These are phyloP conservation scores for Ichneumon xanthorius DNA, from an alignment of 2,888 invertebrate genomes.

Conservation along the genomic window DNA sequence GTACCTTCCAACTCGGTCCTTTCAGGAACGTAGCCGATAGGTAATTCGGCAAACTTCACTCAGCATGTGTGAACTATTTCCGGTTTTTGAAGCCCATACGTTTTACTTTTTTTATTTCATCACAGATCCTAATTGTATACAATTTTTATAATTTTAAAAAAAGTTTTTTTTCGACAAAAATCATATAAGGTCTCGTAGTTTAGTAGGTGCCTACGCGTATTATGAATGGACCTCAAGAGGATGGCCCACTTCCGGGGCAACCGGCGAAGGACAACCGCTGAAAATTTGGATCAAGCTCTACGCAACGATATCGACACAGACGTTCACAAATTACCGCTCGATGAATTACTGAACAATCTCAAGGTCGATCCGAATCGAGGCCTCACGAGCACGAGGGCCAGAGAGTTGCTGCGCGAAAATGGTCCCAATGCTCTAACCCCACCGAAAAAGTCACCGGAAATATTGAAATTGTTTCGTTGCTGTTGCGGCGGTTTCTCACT, in stretches of 20 bases:
- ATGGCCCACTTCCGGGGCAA: conserved; percentile 49
- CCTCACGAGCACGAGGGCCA: conserved; percentile 87
- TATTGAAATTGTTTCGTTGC: conserved; percentile 89
- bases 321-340: conserved; percentile 69
- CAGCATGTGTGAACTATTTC: background rate
- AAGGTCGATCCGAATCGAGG: conserved; percentile 83
- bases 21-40: background rate
- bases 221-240: conserved; percentile 53
- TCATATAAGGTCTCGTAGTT: background rate
- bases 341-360: conserved; percentile 70
- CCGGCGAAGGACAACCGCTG: conserved; percentile 25
- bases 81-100: background rate
- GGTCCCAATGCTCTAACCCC: conserved; percentile 91
- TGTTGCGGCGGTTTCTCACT: conserved; percentile 88
- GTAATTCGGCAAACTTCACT: background rate
- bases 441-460: conserved; percentile 89
- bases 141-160: background rate
- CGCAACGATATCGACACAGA: conserved; percentile 73
- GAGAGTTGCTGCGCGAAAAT: conserved; percentile 86
- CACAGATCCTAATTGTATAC: background rate
- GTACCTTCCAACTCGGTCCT: background rate
- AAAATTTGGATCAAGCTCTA: conserved; percentile 68
- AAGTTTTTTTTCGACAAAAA: background rate
- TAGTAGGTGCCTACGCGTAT: conserved; percentile 6
- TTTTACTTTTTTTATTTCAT: background rate